Evolutionary conservation across 2,797 vertebrate species (phyloP).

Genomic region (Sylvilagus floridanus): DNA sequence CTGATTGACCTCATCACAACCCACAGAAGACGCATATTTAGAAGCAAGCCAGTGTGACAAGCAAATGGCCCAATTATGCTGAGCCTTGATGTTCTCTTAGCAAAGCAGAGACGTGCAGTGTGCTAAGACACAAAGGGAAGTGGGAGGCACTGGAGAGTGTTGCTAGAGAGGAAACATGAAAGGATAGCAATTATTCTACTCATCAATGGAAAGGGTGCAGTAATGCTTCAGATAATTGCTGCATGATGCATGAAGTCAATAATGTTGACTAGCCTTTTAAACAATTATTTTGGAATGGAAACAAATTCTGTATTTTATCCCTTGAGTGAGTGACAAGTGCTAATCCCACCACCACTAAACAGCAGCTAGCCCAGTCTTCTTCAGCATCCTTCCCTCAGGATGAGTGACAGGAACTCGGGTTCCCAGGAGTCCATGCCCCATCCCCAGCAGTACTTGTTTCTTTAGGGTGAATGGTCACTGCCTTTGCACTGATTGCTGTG

Average conservation of each 20-base stretch:
- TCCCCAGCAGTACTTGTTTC: slow-evolving; percentile 33
- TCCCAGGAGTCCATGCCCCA: slow-evolving; percentile 31
- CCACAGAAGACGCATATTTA: slow-evolving; percentile 85
- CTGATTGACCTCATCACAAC: slow-evolving; percentile 86
- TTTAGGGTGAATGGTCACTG: slow-evolving; percentile 23
- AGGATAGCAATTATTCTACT: slow-evolving; percentile 87
- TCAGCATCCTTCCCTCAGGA: slow-evolving; percentile 47
- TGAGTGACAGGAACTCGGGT: slow-evolving; percentile 68
- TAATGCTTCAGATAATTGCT: slow-evolving; percentile 84
- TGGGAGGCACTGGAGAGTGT: slow-evolving; percentile 72
- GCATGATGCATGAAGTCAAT: slow-evolving; percentile 85
- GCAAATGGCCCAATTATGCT: slow-evolving; percentile 88
- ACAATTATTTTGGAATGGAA: slow-evolving; percentile 79
- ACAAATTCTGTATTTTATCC: slow-evolving; percentile 84
- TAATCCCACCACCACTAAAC: slow-evolving; percentile 80
- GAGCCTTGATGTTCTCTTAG: slow-evolving; percentile 83
- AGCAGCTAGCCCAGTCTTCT: slow-evolving; percentile 56
- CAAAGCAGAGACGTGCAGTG: slow-evolving; percentile 81
- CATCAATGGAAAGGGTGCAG: slow-evolving; percentile 78
- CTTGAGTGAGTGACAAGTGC: slow-evolving; percentile 78
- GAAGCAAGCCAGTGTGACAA: slow-evolving; percentile 86
- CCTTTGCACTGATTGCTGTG: background rate
- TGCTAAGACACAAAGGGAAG: slow-evolving; percentile 80
- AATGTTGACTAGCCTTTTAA: slow-evolving; percentile 79
- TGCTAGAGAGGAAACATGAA: slow-evolving; percentile 83